phyloP scores from a whole-genome alignment of 1,140 invertebrate genomes.

The Aculops lycopersici region DNA sequence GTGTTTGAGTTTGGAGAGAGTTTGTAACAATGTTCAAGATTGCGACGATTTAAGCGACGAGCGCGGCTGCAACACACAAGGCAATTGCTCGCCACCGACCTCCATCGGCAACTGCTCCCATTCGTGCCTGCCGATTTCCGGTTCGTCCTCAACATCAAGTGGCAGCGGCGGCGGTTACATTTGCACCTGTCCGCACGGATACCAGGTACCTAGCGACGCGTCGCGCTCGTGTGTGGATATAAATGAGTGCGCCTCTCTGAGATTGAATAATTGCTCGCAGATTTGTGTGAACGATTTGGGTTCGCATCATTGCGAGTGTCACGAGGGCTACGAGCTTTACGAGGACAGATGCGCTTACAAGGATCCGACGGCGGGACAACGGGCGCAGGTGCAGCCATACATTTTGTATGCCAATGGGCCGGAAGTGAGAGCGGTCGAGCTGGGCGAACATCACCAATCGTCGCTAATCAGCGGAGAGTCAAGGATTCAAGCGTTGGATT shows the following conservation, averaged over 20 bases:
- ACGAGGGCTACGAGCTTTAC: constrained; percentile 32
- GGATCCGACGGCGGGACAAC: no score
- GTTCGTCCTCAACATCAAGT: no score
- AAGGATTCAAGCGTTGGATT: constrained; percentile 54
- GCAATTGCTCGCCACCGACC: constrained; percentile 10
- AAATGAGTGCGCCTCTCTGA: constrained; percentile 48
- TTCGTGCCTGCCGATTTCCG: no score
- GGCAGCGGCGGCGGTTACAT: constrained; percentile 41
- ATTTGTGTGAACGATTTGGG: constrained; percentile 69
- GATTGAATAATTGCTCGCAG: constrained; percentile 52
- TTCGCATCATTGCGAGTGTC: constrained; percentile 52
- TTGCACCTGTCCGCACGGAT: constrained; percentile 53
- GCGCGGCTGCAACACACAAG: constrained; percentile 43
- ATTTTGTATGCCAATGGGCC: constrained; percentile 30
- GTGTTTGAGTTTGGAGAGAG: constrained; percentile 39
- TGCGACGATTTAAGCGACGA: constrained; percentile 59
- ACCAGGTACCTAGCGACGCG: constrained; percentile 29
- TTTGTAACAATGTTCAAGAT: constrained; percentile 51
- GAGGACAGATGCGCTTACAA: constrained; percentile 11
- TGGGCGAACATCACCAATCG: constrained; percentile 13
- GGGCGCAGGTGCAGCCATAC: constrained; percentile 12
- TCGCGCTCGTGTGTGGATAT: constrained; percentile 31
- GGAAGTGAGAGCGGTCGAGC: constrained; percentile 41
- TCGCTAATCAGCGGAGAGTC: constrained; percentile 40
- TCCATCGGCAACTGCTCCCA: constrained; percentile 20